Evolutionary conservation across 1,140 invertebrate genomes (phyloP).

Genomic region (Danaus melanippus): DNA sequence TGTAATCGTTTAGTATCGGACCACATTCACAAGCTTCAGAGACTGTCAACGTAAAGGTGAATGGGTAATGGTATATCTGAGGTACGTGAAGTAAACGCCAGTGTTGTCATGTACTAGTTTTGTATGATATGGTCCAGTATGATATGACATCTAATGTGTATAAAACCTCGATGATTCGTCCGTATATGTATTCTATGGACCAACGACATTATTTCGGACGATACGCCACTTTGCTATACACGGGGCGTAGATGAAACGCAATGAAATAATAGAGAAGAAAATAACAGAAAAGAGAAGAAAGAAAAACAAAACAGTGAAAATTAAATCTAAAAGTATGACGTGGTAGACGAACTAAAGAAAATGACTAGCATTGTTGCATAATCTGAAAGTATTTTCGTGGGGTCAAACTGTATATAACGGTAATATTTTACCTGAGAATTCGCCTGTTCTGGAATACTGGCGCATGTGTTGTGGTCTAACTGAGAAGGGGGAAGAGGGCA

Average conservation of each 20-base stretch:
- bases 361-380: conserved; percentile 65
- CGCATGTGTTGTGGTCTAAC: conserved; percentile 77
- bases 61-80: conserved; percentile 52
- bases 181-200: conserved; percentile 23
- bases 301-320: conserved; percentile 47
- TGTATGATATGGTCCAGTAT: conserved; percentile 61
- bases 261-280: conserved; percentile 46
- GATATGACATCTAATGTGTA: conserved; percentile 63
- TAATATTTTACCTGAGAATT: conserved; percentile 71
- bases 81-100: conserved; percentile 67
- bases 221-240: conserved; percentile 35
- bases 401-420: conserved; percentile 62
- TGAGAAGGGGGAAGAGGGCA: conserved; percentile 78
- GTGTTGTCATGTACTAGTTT: conserved; percentile 62
- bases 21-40: conserved; percentile 59
- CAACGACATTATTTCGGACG: conserved; percentile 32
- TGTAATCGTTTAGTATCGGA: conserved; percentile 48
- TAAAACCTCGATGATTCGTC: conserved; percentile 33
- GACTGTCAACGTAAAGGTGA: conserved; percentile 46
- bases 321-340: conserved; percentile 63
- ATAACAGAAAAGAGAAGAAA: conserved; percentile 27
- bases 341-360: conserved; percentile 60
- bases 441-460: conserved; percentile 74
- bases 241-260: conserved; percentile 58
- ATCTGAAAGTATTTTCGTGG: conserved; percentile 65